Evolutionary conservation across 1,140 invertebrate genomes (phyloP).

Genomic region (Neelides sp.): DNA sequence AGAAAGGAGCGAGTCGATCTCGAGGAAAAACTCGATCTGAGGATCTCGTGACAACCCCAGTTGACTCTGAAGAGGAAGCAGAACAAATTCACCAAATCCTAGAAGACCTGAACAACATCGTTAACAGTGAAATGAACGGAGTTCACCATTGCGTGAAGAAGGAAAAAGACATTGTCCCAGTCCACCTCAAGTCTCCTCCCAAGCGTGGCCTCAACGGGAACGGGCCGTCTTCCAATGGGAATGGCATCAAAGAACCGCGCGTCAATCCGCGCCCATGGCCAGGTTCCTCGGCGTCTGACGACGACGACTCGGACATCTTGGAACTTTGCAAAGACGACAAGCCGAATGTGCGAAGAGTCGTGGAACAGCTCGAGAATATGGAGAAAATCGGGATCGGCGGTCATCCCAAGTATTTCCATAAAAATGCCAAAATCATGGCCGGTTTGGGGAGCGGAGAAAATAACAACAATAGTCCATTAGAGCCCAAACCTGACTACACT

Average conservation of each 20-base stretch:
- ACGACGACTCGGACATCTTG: conserved; percentile 24
- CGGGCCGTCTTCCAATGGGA: conserved; percentile 2
- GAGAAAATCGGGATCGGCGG: not conserved
- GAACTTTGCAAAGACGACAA: not conserved
- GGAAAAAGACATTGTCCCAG: conserved; percentile 27
- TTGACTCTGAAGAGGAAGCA: conserved; percentile 29
- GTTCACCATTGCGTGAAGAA: not conserved
- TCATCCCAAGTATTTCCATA: conserved; percentile 6
- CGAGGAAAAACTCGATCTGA: conserved; percentile 14
- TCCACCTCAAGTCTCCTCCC: conserved; percentile 25
- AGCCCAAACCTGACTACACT: conserved; percentile 19
- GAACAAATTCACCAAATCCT: conserved; percentile 31
- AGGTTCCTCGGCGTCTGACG: conserved; percentile 24
- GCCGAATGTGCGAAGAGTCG: conserved; percentile 18
- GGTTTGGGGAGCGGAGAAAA: too few species aligned
- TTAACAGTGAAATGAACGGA: conserved; percentile 24
- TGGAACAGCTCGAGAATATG: conserved; percentile 24
- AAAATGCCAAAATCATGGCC: not conserved
- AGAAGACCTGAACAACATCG: conserved; percentile 30
- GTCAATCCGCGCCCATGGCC: conserved; percentile 22
- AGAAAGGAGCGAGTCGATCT: not conserved
- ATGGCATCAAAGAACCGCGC: not conserved
- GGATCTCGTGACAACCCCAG: conserved; percentile 27
- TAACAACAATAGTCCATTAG: conserved; percentile 2
- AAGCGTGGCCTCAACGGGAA: conserved; percentile 1